Evolutionary conservation across 2,888 invertebrate genomes (phyloP), one percentile per base, ranked within the genome.

Genomic region (Cheilosia grossa): DNA sequence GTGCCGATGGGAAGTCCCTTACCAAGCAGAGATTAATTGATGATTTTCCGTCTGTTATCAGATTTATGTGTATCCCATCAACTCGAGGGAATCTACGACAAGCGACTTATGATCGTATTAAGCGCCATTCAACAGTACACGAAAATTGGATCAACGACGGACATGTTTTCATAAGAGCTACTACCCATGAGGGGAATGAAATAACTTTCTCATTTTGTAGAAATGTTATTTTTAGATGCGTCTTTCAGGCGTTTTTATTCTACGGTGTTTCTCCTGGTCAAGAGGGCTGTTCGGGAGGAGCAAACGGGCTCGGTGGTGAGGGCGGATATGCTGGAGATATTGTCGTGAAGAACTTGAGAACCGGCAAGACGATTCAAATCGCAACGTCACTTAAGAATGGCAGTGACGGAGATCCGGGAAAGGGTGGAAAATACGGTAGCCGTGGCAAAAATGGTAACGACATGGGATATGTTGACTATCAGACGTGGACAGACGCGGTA

Each of bases 1-100:
- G 89, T 27, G 89, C 66, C 17, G 47, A 64, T 64, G 64, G 64
- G 7, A 6, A 27, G 9, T 33, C 51, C 17, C 37, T 66, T 21
- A 30, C 59, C 87, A 17, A 19, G 27, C 1, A n/a, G 9, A 30
- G 37, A 17, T 19, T 58, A 2, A 33, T 9, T 9, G 21, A 33
- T 2, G 19, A 37, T 19, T 37, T 37, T 4, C 56, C 56, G 13
- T 58, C 56, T 37, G 21, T 33, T 13, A 17, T 58, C 10, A 19
- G 2, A 33, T 58, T n/a, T 19, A 4, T 37, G 9, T 13, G 13
- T 13, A 56, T 0, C 10, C 9, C 3, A 17, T 33, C 19, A 17
- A 15, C 4, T 9, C n/a, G 17, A 19, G 13, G 2, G 5, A 3
- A 5, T 5, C 15, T 51, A 24, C 5, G 0, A 44, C 0, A 1